Percentiles rank a stretch among this genome's conserved stretches.
Evolutionary conservation across 1,140 invertebrate genomes (phyloP).

Genomic region (Cheumatopsyche charites): DNA sequence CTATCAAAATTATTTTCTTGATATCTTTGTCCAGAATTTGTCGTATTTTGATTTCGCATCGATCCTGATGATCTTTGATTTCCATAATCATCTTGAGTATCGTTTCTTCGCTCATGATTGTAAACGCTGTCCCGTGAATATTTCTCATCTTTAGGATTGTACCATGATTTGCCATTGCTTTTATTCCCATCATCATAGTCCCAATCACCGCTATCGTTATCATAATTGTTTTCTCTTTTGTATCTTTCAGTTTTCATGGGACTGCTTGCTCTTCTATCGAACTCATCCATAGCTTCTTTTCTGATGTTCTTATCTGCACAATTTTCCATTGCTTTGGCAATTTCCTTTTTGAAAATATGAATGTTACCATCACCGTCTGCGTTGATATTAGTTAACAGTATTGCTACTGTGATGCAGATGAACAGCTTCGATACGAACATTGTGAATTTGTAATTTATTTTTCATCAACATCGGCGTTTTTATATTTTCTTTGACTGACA

Average conservation of each 20-base stretch:
- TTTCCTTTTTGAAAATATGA: slow-evolving; percentile 40
- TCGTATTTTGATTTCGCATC: slow-evolving; percentile 31
- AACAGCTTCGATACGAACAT: slow-evolving; percentile 6
- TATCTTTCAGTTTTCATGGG: not conserved
- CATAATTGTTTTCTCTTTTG: slow-evolving; percentile 7
- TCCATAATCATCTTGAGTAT: not conserved
- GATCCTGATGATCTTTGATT: not conserved
- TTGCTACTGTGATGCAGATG: not conserved
- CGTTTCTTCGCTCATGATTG: slow-evolving; percentile 25
- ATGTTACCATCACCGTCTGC: slow-evolving; percentile 35
- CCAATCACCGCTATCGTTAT: slow-evolving; percentile 41
- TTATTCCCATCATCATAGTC: slow-evolving; percentile 30
- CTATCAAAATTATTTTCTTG: slow-evolving; percentile 37
- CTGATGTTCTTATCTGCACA: slow-evolving; percentile 35
- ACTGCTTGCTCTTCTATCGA: slow-evolving; percentile 33
- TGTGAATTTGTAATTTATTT: not conserved
- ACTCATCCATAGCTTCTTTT: slow-evolving; percentile 32
- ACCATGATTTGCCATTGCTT: slow-evolving; percentile 28
- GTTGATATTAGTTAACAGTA: not conserved
- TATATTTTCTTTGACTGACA: slow-evolving; percentile 29
- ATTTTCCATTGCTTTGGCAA: slow-evolving; percentile 40
- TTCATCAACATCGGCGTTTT: not conserved
- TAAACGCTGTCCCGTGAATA: slow-evolving; percentile 34
- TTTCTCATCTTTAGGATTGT: slow-evolving; percentile 37
- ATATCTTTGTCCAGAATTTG: slow-evolving; percentile 4